Base-by-base conservation (phyloP, 1,140 invertebrate genomes). In the Temnothorax longispinosus region DNA sequence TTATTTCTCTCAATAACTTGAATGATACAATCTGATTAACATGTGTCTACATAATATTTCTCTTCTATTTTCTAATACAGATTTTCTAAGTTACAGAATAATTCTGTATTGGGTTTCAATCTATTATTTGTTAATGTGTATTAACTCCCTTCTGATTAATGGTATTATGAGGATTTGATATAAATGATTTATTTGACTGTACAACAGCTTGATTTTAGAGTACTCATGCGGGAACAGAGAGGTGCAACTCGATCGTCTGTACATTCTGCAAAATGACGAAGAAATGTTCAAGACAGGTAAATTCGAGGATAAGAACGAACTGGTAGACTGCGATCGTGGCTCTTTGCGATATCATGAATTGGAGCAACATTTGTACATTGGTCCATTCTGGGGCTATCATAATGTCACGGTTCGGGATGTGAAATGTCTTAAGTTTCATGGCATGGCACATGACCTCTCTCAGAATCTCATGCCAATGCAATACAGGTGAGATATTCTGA, bases 381-480 rank as follows among this genome's bases (percentile, higher is more conserved):
- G 96, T 18, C 94, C 94, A 92, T 97, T 97, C 94, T 97, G 97
- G 96, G 96, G 96, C 6, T 97, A 96, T 90, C 87, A 94, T 21
- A 97, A 97, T 92, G 95, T 98, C 3, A 96, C 96, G 38, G 96
- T 97, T 0, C 96, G 95, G 50, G 96, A 97, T 85, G 96, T 98
- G 54, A 92, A 97, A 54, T 99, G 98, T 94, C 92, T 99, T 10
- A 97, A 97, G 41, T 98, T 98, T 93, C 98, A 99, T 96, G 99
- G 98, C 5, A 96, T 96, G 87, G 96, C 97, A 0, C 96, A 96
- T 13, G 96, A 97, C 78, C 92, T 99, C 47, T 96, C 82, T 76
- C 91, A 76, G 90, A 96, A 94, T 94, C 93, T 94, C 35, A 86
- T 92, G 35, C 95, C 92, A 87, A 85, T 90, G 92, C 89, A 92